Percentiles rank a stretch among this genome's conserved stretches.
These are phyloP conservation scores for Calameuta pallipes DNA, from an alignment of 2,888 invertebrate genomes.

Conservation along the genomic window DNA sequence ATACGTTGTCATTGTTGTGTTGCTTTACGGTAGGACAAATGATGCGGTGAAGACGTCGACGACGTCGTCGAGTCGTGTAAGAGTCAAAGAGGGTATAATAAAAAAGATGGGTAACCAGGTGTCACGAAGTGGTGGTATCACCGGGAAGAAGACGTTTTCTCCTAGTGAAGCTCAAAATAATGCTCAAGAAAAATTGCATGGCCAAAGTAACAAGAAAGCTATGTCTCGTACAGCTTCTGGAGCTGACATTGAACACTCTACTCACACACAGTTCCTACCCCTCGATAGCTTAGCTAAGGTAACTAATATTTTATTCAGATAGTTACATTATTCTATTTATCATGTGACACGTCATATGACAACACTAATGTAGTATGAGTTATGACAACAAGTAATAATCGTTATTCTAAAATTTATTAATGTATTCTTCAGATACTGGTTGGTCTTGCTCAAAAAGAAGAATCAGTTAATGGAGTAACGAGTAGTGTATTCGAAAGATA, in stretches of 20 bases:
- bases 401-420: neutral
- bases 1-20: neutral
- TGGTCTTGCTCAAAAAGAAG: constrained; percentile 77
- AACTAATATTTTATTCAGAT: constrained; percentile 34
- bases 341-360: neutral
- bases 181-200: constrained; percentile 66
- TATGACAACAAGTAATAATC: neutral
- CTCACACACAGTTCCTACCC: constrained; percentile 75
- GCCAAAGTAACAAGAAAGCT: constrained; percentile 67
- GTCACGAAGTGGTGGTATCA: constrained; percentile 43
- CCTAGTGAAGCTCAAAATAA: constrained; percentile 53
- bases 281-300: constrained; percentile 83
- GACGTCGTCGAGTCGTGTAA: neutral
- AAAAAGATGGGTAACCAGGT: constrained; percentile 50
- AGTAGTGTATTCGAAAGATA: constrained; percentile 78
- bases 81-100: neutral
- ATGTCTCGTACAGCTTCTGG: constrained; percentile 75
- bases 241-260: constrained; percentile 75
- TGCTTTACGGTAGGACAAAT: neutral
- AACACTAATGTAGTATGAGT: neutral
- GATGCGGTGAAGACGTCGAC: constrained; percentile 10
- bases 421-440: constrained; percentile 73
- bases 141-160: constrained; percentile 11
- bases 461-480: constrained; percentile 78
- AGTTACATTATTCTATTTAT: neutral